Evolutionary conservation across 2,797 vertebrate species (phyloP), one percentile per base, ranked within the genome.

Genomic region (Todus mexicanus): DNA sequence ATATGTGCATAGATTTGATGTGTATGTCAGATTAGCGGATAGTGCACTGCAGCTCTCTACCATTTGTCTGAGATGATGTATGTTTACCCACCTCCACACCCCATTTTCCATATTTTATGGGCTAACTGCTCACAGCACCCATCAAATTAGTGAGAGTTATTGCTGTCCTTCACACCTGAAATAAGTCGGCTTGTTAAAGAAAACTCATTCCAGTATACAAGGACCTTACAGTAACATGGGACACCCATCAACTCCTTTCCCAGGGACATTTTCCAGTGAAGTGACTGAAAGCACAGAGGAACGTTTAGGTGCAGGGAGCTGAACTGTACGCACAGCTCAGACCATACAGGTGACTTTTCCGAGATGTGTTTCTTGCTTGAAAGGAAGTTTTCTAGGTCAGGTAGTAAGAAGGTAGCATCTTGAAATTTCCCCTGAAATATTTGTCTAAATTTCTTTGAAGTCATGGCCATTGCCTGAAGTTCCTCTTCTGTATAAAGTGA

Each of bases 111-210:
- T 90, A 80, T 73, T 91, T 91, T 79, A 82, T 50, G 60, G 56
- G 14, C 69, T 14, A 5, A 93, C 19, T 6, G 5, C 40, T 74
- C 61, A 71, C n/a, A 88, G 53, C 15, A 90, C 68, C 48, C 48
- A 72, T 74, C 54, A 90, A 83, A 85, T 74, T 61, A 80, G 19
- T 23, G n/a, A 75, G 79, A 91, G 10, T 57, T 84, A 84, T 35
- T 37, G 33, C 37, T 50, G 74, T 59, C 60, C 90, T 94, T 93
- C 81, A 80, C n/a, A 90, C 26, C 50, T 87, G 57, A 87, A 93
- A 70, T 56, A 94, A 68, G 51, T 48, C 79, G 73, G 60, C 35
- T 66, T 17, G 51, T 56, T 91, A 94, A 73, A 82, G 56, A 5
- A 80, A 91, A 90, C 23, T 60, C 43, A 31, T 63, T 88, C 59